Evolutionary conservation across 1,140 invertebrate genomes (phyloP), one percentile per base, ranked within the genome.

Genomic region (Drosophila truncata): DNA sequence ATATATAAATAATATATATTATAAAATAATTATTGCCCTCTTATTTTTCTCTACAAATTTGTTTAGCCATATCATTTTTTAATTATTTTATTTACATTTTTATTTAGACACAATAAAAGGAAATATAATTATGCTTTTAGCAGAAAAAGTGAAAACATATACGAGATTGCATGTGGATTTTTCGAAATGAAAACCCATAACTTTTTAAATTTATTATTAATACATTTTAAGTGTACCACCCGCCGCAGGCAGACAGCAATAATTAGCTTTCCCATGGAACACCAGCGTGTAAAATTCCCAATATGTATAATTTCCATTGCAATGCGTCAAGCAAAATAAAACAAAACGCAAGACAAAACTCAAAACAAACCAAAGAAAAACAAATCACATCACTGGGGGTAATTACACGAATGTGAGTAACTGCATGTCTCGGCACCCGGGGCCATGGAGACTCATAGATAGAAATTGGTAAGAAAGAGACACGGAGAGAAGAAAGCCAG

Each of bases 191-290:
- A 52, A 33, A 13, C n/a, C 10, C 0, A 29, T 14, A 4, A n/a
- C 13, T 41, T n/a, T 14, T 11, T 16, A 42, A 33, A 25, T 33
- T 25, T 54, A 14, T 72, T 59, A 59, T 55, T 37, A 55, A 55
- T 55, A 55, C 23, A 55, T 72, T 60, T 58, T 42, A 39, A 49
- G 42, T 50, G 49, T 35, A 23, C 52, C 70, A 72, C 69, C 69
- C 69, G 65, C 69, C 35, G 44, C 37, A 35, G 42, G 18, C 52
- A 18, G 52, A 27, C 49, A 39, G 52, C 55, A 60, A 41, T 72
- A 73, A 73, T 73, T 73, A 73, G 69, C 70, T 73, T 73, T 73
- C 67, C 63, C 66, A 50, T 35, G 65, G 29, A 20, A 27, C 63
- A 44, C 63, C 63, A 44, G 70, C 54, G 67, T 72, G 70, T 60